Percentiles rank a stretch among this genome's conserved stretches.
Conservation (phyloP, 2,113 vertebrate genomes). For the Thermophis baileyi region DNA sequence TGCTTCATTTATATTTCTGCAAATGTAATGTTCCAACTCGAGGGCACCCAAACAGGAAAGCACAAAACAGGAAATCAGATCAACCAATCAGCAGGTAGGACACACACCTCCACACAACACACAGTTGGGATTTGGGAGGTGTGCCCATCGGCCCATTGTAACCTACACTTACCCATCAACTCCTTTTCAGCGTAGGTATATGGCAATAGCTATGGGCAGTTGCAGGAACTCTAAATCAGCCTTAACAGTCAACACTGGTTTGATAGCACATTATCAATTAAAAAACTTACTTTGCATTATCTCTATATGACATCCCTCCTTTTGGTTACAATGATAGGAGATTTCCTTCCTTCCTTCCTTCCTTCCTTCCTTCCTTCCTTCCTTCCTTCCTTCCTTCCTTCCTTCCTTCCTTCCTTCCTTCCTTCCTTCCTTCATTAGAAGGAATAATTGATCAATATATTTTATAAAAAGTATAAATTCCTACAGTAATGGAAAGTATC, state of each 20-base stretch:
- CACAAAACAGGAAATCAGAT: background rate
- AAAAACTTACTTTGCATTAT: background rate
- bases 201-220: background rate
- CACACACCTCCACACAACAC: background rate
- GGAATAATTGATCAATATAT: background rate
- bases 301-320: background rate
- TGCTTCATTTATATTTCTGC: background rate
- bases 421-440: background rate
- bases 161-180: background rate
- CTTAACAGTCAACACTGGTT: background rate
- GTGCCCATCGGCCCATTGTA: background rate
- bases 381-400: too few relatives aligned
- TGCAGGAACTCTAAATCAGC: background rate
- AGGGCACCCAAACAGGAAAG: background rate
- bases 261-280: background rate
- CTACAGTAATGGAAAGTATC: background rate
- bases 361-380: too few relatives aligned
- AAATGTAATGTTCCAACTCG: background rate
- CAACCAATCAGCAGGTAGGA: background rate
- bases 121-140: background rate
- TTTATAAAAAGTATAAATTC: background rate
- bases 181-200: background rate
- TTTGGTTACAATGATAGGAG: background rate
- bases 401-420: too few relatives aligned
- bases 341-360: too few relatives aligned